These are phyloP conservation scores for Simalia tracyae DNA, from an alignment of 2,797 vertebrate species.

Conservation along the genomic window DNA sequence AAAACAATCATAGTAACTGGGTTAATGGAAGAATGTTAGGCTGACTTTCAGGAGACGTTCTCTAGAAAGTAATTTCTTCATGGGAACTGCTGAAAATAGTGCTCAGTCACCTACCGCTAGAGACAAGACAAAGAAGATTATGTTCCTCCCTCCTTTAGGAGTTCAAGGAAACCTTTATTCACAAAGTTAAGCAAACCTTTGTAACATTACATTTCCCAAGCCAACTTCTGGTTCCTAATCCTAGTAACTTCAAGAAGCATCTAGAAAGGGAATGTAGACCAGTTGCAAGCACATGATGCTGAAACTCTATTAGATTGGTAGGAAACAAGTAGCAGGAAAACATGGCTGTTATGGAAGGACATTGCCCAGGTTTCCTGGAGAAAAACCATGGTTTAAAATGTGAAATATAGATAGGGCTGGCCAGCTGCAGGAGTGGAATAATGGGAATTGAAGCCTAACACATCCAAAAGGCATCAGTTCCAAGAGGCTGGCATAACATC, in stretches of 20 bases:
- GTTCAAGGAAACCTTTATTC: background rate
- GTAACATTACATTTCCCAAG: background rate
- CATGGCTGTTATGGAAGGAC: background rate
- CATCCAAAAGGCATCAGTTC: background rate
- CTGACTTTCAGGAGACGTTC: background rate
- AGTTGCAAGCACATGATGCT: background rate
- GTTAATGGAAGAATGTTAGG: background rate
- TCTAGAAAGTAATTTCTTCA: background rate
- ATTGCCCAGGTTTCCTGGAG: background rate
- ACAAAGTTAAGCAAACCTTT: background rate
- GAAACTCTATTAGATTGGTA: background rate
- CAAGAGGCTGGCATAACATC: background rate
- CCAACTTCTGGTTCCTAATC: background rate
- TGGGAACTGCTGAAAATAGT: background rate
- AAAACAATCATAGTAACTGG: background rate
- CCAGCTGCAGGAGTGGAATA: background rate
- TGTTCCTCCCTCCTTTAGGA: background rate
- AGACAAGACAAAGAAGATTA: background rate
- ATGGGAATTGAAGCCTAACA: background rate
- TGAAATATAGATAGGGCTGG: background rate
- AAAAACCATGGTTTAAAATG: background rate
- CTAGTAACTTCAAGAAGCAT: background rate
- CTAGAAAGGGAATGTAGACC: background rate
- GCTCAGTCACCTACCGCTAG: background rate
- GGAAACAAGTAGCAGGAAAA: background rate